Evolutionary conservation across 2,797 vertebrate genomes (phyloP).

Genomic region (Sebastolobus alascanus): DNA sequence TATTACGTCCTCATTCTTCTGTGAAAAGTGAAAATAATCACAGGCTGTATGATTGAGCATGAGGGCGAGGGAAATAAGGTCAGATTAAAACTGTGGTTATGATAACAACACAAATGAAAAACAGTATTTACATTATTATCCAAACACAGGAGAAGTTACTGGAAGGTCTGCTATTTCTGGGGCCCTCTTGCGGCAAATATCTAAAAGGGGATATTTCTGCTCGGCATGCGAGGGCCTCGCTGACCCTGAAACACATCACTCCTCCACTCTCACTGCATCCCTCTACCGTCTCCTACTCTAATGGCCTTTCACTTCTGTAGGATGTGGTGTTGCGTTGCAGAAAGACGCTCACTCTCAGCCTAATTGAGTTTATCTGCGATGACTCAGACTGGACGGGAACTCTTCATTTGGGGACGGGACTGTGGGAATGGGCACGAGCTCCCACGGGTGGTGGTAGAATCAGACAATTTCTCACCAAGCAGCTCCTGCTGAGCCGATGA

Average conservation of each 20-base stretch:
- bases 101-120: slow-evolving; percentile 70
- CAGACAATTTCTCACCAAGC: slow-evolving; percentile 41
- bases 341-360: slow-evolving; percentile 11
- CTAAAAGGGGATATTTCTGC: slow-evolving; percentile 67
- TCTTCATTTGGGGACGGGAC: slow-evolving; percentile 57
- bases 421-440: slow-evolving; percentile 74
- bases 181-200: slow-evolving; percentile 63
- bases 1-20: slow-evolving; percentile 35
- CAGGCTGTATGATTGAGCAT: slow-evolving; percentile 45
- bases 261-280: slow-evolving; percentile 35
- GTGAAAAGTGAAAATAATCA: slow-evolving; percentile 65
- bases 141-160: slow-evolving; percentile 76
- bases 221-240: slow-evolving; percentile 45
- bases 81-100: slow-evolving; percentile 55
- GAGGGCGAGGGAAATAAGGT: slow-evolving; percentile 42
- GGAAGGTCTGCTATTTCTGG: slow-evolving; percentile 75
- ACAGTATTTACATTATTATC: slow-evolving; percentile 72
- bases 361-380: slow-evolving; percentile 37
- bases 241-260: slow-evolving; percentile 61
- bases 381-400: slow-evolving; percentile 47
- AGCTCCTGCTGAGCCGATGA: slow-evolving; percentile 25
- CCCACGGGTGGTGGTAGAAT: slow-evolving; percentile 57
- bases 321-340: slow-evolving; percentile 16
- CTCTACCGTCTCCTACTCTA: slow-evolving; percentile 9
- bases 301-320: slow-evolving; percentile 14